These are phyloP conservation scores for Psilanteris sp. DNA, from an alignment of 1,140 invertebrate genomes.

Conservation along the genomic window DNA sequence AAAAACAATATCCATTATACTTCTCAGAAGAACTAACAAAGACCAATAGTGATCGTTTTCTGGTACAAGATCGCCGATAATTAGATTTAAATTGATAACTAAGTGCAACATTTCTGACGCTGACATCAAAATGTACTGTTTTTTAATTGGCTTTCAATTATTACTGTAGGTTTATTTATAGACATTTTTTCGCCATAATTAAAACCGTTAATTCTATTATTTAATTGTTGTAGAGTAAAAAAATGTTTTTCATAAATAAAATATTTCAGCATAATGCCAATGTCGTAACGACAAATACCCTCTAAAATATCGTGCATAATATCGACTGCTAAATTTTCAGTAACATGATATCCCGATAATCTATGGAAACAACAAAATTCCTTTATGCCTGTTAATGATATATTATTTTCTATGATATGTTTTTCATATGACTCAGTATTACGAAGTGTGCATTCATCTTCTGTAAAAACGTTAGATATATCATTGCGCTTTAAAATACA, in stretches of 20 bases:
- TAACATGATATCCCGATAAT: not conserved
- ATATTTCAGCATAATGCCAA: not conserved
- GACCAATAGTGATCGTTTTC: conserved; percentile 18
- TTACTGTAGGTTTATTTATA: conserved; percentile 35
- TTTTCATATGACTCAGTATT: too few relatives aligned
- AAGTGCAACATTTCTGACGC: conserved; percentile 27
- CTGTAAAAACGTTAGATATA: too few relatives aligned
- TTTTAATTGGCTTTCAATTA: conserved; percentile 17
- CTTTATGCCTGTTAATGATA: conserved; percentile 11
- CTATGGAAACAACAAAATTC: conserved; percentile 16
- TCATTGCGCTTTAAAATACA: too few relatives aligned
- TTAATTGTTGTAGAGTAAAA: conserved; percentile 28
- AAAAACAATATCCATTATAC: conserved; percentile 14
- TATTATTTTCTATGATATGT: too few relatives aligned
- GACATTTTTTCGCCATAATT: conserved; percentile 29
- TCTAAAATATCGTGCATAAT: not conserved
- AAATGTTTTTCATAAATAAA: conserved; percentile 5
- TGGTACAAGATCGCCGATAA: conserved; percentile 20
- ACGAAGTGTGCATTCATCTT: too few relatives aligned
- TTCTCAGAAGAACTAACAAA: conserved; percentile 15
- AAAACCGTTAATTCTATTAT: conserved; percentile 29
- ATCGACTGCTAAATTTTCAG: not conserved
- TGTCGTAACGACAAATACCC: not conserved
- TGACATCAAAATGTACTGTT: conserved; percentile 18
- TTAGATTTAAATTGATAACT: conserved; percentile 17